Evolutionary conservation across 2,888 invertebrate genomes (phyloP), one percentile per base, ranked within the genome.

Genomic region (Ormyrus nitidulus): DNA sequence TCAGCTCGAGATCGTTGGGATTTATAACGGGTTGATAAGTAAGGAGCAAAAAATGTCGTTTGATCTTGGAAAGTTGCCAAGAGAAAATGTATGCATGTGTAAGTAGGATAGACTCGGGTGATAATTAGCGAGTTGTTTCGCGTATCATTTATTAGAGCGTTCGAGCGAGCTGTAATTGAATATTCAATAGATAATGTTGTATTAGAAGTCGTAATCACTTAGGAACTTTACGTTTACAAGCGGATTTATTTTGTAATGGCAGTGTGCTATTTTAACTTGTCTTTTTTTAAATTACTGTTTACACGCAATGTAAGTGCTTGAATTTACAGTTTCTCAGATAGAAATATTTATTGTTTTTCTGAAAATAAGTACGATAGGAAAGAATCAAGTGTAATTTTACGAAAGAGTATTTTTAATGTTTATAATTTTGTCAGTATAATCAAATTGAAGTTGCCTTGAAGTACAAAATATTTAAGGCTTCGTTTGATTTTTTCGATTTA

Each of bases 141-240:
- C 53, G 19, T 69, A 49, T 69, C 64, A 69, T 74, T 68, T 62
- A 79, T 79, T 79, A 62, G 46, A 62, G 11, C 7, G 0, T 13
- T 6, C 10, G 11, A 62, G 13, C 3, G 6, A 8, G 9, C 59
- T 51, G 9, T 69, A 54, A 69, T 69, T 79, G 69, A 79, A 73
- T 73, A 69, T 68, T 56, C 54, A 61, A 66, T 72, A 46, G 75
- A 61, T 68, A 61, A 72, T 72, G 19, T 72, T 72, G 59, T 68
- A 54, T 70, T 54, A 10, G 11, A 54, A 34, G 44, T 59, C 19
- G 7, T 11, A 51, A 46, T 59, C 13, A 46, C 44, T 34, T 65
- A 19, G 53, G 72, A 51, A 6, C 19, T 54, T 44, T 56, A 34
- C 9, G 10, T 77, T 66, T 59, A 75, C 13, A 51, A 59, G 48